Conservation (phyloP, 2,797 vertebrate species). For the Muraenolepis orangiensis region DNA sequence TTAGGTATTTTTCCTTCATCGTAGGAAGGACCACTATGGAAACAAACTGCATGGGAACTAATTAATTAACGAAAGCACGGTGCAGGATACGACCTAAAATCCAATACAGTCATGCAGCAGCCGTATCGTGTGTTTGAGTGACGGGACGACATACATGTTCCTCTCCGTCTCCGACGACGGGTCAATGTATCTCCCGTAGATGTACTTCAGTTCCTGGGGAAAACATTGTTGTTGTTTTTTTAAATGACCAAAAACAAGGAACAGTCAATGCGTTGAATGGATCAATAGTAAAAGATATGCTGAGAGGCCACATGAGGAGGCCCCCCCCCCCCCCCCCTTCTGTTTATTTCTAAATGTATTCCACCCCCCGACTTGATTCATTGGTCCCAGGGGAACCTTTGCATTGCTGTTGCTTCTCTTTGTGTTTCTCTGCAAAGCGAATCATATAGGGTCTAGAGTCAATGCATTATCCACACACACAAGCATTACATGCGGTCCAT, state of each 20-base stretch:
- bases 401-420: background rate
- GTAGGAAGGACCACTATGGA: background rate
- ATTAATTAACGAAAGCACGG: background rate
- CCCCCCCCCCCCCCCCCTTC: background rate
- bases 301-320: no score
- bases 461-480: background rate
- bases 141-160: conserved; percentile 84
- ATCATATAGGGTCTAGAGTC: background rate
- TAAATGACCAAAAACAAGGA: conserved; percentile 11
- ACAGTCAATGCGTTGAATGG: background rate
- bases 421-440: background rate
- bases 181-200: conserved; percentile 92
- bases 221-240: no score
- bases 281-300: background rate
- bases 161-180: conserved; percentile 84
- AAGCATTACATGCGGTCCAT: background rate
- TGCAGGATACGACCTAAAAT: background rate
- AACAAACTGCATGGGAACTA: background rate
- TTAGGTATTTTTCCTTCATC: background rate
- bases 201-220: conserved; percentile 92
- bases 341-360: background rate
- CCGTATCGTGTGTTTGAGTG: background rate
- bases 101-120: background rate
- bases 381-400: background rate
- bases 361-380: no score